phyloP scores from a whole-genome alignment of 2,797 vertebrate species.

The Ctenopoma kingsleyae region DNA sequence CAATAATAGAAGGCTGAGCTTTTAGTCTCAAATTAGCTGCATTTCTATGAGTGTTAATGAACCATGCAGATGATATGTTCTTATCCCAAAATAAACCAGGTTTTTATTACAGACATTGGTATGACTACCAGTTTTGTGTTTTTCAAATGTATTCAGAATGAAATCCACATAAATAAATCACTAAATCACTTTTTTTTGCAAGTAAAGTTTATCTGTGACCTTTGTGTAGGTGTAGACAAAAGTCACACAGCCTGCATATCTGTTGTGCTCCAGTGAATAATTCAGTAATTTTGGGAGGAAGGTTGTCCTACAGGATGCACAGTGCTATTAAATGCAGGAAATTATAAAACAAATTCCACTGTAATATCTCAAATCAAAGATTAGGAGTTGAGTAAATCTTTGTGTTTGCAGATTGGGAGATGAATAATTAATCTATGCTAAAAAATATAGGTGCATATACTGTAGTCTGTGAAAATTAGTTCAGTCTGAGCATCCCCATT shows the following conservation, averaged over 20 bases:
- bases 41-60: slow-evolving; percentile 61
- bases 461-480: slow-evolving; percentile 31
- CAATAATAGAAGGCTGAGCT: slow-evolving; percentile 55
- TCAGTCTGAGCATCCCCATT: slow-evolving; percentile 19
- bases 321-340: slow-evolving; percentile 30
- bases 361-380: slow-evolving; percentile 48
- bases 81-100: slow-evolving; percentile 56
- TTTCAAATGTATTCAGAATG: slow-evolving; percentile 2
- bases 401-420: slow-evolving; percentile 29
- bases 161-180: slow-evolving; percentile 29
- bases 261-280: slow-evolving; percentile 18
- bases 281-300: slow-evolving; percentile 17
- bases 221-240: slow-evolving; percentile 18
- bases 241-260: slow-evolving; percentile 4
- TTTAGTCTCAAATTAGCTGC: slow-evolving; percentile 64
- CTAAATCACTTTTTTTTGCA: slow-evolving; percentile 27
- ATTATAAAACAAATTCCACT: slow-evolving; percentile 40
- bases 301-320: slow-evolving; percentile 20
- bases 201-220: slow-evolving; percentile 28
- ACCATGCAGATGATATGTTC: slow-evolving; percentile 49
- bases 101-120: slow-evolving; percentile 29
- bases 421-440: slow-evolving; percentile 40
- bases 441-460: slow-evolving; percentile 33
- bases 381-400: slow-evolving; percentile 23
- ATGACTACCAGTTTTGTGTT: slow-evolving; percentile 27